These are phyloP conservation scores for Thymelicus lineola DNA, from an alignment of 2,888 invertebrate species.

Conservation along the genomic window DNA sequence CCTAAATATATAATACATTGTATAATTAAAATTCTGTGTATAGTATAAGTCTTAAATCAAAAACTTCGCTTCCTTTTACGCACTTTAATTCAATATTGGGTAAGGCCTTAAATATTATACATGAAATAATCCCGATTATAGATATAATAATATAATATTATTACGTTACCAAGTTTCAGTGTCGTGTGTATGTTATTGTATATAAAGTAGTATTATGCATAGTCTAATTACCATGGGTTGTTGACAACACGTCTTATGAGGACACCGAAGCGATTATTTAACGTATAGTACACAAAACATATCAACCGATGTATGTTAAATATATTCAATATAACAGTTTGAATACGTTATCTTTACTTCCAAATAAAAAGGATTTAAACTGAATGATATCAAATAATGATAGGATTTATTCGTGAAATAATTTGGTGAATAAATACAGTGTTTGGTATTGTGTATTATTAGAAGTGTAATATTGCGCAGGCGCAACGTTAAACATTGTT, in stretches of 20 bases:
- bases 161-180: conserved; percentile 72
- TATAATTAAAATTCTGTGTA: conserved; percentile 29
- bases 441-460: not conserved
- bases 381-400: not conserved
- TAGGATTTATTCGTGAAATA: not conserved
- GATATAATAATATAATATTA: conserved; percentile 50
- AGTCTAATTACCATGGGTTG: conserved; percentile 60
- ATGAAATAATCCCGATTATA: conserved; percentile 66
- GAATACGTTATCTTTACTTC: conserved; percentile 10
- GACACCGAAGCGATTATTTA: conserved; percentile 61
- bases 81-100: conserved; percentile 29
- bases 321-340: conserved; percentile 10
- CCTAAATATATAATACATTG: conserved; percentile 56
- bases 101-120: conserved; percentile 41
- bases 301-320: conserved; percentile 69
- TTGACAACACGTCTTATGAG: conserved; percentile 71
- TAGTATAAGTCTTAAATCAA: conserved; percentile 25
- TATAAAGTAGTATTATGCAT: conserved; percentile 56
- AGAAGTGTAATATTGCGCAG: conserved; percentile 9
- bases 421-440: not conserved
- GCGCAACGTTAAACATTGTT: conserved; percentile 14
- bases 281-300: conserved; percentile 82
- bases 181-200: conserved; percentile 60
- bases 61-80: conserved; percentile 33
- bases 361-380: not conserved